phyloP scores from a whole-genome alignment of 2,113 vertebrate species.

The Gambusia affinis region DNA sequence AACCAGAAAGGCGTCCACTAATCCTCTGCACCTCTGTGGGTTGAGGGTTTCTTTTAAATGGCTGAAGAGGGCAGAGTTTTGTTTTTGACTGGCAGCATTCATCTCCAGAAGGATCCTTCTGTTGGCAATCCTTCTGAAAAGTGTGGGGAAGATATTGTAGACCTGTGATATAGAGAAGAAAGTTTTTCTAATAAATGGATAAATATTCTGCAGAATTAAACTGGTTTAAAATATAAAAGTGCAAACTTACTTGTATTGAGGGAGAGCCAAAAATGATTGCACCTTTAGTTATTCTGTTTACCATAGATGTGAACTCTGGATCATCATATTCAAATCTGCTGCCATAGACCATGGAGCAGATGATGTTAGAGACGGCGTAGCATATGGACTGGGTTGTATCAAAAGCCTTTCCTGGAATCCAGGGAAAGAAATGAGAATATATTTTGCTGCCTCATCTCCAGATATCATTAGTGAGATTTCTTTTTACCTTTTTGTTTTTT shows the following conservation, averaged over 20 bases:
- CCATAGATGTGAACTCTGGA: constrained; percentile 34
- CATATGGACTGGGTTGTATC: neutral
- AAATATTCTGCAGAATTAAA: neutral
- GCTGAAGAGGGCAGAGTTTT: constrained; percentile 1
- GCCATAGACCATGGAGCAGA: constrained; percentile 60
- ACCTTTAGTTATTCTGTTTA: neutral
- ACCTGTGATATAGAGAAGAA: constrained; percentile 13
- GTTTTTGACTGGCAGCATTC: neutral
- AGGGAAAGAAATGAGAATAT: neutral
- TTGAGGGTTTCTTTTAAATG: constrained; percentile 48
- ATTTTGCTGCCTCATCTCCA: too few species aligned
- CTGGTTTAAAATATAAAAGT: neutral
- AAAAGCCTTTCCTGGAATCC: neutral
- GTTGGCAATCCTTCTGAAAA: neutral
- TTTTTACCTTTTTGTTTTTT: constrained; percentile 26
- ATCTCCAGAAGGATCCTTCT: fast-evolving
- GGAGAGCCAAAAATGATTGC: neutral
- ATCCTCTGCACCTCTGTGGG: constrained; percentile 51
- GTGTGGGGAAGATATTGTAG: constrained; percentile 48
- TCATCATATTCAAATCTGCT: constrained; percentile 61
- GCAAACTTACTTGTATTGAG: constrained; percentile 25
- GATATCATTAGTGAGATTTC: neutral
- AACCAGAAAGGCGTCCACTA: constrained; percentile 53
- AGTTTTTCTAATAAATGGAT: neutral
- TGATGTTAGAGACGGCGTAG: constrained; percentile 42